These are phyloP conservation scores for Helostoma temminkii DNA, from an alignment of 2,797 vertebrate genomes.

Conservation along the genomic window DNA sequence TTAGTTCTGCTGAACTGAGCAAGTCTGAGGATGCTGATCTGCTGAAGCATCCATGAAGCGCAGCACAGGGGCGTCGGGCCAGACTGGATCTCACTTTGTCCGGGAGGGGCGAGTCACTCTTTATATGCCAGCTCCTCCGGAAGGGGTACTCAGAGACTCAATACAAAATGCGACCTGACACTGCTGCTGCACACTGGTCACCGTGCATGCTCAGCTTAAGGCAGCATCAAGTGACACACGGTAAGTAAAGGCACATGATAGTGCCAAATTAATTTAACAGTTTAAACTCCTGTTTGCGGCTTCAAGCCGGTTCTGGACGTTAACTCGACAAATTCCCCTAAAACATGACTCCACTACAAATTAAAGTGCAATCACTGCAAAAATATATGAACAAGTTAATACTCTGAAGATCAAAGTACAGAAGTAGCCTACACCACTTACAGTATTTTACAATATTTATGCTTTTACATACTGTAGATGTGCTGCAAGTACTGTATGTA, in stretches of 20 bases:
- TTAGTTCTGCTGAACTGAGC: conserved; percentile 70
- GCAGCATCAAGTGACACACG: conserved; percentile 33
- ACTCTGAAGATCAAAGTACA: too few species aligned
- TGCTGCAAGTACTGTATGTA: too few species aligned
- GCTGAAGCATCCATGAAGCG: conserved; percentile 82
- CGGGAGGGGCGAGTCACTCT: conserved; percentile 72
- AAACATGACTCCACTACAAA: too few species aligned
- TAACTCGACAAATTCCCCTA: too few species aligned
- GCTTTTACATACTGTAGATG: too few species aligned
- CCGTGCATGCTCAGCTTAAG: conserved; percentile 39
- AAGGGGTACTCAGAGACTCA: conserved; percentile 67
- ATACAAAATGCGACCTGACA: conserved; percentile 55
- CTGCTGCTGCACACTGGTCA: conserved; percentile 47
- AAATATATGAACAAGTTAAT: too few species aligned
- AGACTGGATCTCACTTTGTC: conserved; percentile 67
- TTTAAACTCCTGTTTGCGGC: neutral
- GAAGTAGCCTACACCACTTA: too few species aligned
- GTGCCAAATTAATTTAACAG: conserved; percentile 7
- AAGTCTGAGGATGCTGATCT: conserved; percentile 77
- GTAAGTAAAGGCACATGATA: conserved; percentile 16
- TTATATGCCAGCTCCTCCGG: conserved; percentile 74
- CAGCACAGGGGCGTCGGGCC: conserved; percentile 69
- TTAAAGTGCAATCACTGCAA: too few species aligned
- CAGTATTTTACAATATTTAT: too few species aligned
- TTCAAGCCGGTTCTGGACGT: too few species aligned